Base-by-base conservation (phyloP, 2,888 invertebrate species). In the Carcina quercana region DNA sequence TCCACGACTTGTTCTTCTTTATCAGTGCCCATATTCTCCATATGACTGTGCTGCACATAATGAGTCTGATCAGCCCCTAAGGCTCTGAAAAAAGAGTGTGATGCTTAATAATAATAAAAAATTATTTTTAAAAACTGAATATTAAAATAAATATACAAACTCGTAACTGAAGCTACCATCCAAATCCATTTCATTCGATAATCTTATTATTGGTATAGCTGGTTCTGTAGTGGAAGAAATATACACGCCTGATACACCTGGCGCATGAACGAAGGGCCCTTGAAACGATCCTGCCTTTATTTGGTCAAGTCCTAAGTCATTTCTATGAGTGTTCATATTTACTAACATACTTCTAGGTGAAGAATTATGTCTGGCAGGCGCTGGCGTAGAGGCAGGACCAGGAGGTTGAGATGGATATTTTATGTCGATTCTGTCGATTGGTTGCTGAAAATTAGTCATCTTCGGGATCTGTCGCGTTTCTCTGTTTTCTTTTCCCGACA, bases 1-100 rank as follows among this genome's bases (percentile, higher is more conserved):
- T 86, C 83, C 4, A 88, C 88, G 3, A 86, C 85, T 61, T 87
- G 85, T 42, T 87, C 87, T 36, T 86, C 86, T 45, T 86, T 80
- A 11, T 87, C 87, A 53, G 85, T 78, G 29, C 86, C 86, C 34
- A 82, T 73, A 43, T 86, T 85, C 45, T 86, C 84, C 64, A 88
- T 85, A 39, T 85, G 86, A 53, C 85, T 85, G 38, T 85, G 82
- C 57, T 85, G 85, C 38, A 82, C 79, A 40, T 84, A 80, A 62
- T 85, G 85, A 19, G 84, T 85, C 52, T 85, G 84, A 55, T 85
- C 85, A 26, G 83, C 85, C 31, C 84, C 84, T 42, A 85, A 51
- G 31, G 84, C 84, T 52, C 84, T 80, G 48, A 31, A 59, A 32
- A 24, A 13, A 0, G n/a, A 20, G 1, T 17, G 10, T 20, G 13